Conservation (phyloP, 2,888 invertebrate genomes). For the Napeogenes inachia region DNA sequence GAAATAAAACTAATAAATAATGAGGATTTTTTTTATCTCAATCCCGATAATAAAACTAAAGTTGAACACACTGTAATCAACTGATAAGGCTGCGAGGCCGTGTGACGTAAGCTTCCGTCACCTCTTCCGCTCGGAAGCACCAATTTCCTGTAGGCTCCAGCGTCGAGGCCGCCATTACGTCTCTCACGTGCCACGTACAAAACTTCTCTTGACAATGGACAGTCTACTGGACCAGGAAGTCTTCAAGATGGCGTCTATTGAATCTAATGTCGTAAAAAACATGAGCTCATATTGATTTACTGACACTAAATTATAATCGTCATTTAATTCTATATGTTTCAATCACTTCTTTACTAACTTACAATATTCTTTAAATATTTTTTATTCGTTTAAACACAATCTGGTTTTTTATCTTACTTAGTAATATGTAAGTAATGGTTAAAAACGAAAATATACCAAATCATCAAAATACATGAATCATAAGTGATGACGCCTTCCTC, state of each 20-base stretch:
- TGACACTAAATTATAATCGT: neutral
- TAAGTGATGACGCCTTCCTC: no score
- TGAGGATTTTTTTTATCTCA: no score
- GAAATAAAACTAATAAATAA: neutral
- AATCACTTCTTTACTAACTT: no score
- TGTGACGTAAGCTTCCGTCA: conserved; percentile 52
- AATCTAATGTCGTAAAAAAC: neutral
- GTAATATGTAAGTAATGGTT: neutral
- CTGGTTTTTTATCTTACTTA: neutral
- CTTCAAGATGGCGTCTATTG: neutral
- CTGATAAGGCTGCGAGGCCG: conserved; percentile 30
- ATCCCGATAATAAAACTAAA: conserved; percentile 12
- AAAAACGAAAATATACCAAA: neutral
- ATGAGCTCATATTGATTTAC: no score
- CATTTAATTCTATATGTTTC: neutral
- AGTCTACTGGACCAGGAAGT: neutral
- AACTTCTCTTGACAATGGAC: neutral
- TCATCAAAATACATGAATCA: neutral
- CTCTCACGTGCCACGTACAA: conserved; percentile 14
- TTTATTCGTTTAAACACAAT: neutral
- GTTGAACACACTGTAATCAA: conserved; percentile 22
- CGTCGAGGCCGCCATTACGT: conserved; percentile 43
- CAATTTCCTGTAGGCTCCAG: conserved; percentile 52
- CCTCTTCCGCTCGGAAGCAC: conserved; percentile 65
- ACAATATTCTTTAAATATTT: no score